Evolutionary conservation across 1,140 invertebrate species (phyloP), one percentile per base, ranked within the genome.

Genomic region (Drosophila nigromelanica): DNA sequence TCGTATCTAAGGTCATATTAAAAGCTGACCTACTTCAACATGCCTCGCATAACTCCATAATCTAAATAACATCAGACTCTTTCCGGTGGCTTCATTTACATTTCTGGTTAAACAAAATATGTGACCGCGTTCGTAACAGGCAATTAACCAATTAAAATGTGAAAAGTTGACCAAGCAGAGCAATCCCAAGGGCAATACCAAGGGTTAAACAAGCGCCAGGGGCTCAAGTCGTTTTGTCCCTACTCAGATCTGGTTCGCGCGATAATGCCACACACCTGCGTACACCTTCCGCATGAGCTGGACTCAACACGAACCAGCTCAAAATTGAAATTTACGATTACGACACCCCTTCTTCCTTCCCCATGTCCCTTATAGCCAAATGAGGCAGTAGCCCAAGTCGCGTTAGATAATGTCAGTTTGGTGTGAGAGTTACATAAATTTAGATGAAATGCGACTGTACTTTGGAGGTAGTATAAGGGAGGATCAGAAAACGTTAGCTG

Each of bases 91-190:
- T 21, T 72, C 56, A 75, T 75, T 75, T 71, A 51, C 60, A 66
- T 78, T 54, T 27, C 72, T 75, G 11, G 75, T 78, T 78, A 66
- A 40, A 45, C 66, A 56, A 61, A 73, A 69, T 48, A 45, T 62
- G 58, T 67, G 40, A 59, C 52, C 50, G 63, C 39, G 55, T 37
- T 62, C 50, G 63, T 50, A 74, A 66, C 72, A 70, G 61, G 58
- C 75, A 78, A 78, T 78, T 78, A 78, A 75, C 66, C 75, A 78
- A 78, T 78, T 78, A 78, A 78, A 78, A 78, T 60, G 64, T 75
- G 59, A 75, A 62, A 72, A 63, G 59, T 69, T 69, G 64, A 42
- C 52, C 70, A 61, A 72, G 52, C 52, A 61, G 21, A 11, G 35
- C n/a, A 21, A 47, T 27, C 30, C 67, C 42, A 71, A 64, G 58